Percentiles rank a stretch among this genome's conserved stretches.
Evolutionary conservation across 2,113 vertebrate species (phyloP).

Genomic region (Calyptommatus sinebrachiatus): DNA sequence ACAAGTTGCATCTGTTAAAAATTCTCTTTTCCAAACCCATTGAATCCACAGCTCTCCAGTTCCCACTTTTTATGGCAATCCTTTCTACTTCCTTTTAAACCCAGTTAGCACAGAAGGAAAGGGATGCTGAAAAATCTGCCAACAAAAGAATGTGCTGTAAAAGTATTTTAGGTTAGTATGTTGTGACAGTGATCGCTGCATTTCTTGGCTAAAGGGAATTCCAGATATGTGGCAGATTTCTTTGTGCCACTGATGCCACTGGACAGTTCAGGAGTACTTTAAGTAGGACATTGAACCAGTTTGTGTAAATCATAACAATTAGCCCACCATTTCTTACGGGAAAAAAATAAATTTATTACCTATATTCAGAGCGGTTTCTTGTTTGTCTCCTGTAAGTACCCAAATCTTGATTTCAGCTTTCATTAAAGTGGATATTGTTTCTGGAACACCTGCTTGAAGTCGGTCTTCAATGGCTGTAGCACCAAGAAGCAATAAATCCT

Average conservation of each 20-base stretch:
- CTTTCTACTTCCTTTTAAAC: neutral
- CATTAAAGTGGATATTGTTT: constrained; percentile 91
- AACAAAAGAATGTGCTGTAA: too few species aligned
- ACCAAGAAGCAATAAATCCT: constrained; percentile 91
- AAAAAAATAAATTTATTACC: constrained; percentile 67
- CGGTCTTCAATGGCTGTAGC: constrained; percentile 96
- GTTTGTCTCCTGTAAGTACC: constrained; percentile 96
- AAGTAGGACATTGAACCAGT: neutral
- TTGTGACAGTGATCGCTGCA: too few species aligned
- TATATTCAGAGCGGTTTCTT: constrained; percentile 96
- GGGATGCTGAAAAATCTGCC: too few species aligned
- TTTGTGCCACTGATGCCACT: too few species aligned
- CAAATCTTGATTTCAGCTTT: constrained; percentile 96
- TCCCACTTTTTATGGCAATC: neutral
- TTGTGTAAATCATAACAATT: neutral
- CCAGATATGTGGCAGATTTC: too few species aligned
- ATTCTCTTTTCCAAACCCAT: too few species aligned
- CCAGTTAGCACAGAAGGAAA: too few species aligned
- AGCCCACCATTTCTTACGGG: neutral
- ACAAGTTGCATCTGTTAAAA: neutral
- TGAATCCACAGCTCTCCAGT: too few species aligned
- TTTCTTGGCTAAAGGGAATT: too few species aligned
- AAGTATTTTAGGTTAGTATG: too few species aligned
- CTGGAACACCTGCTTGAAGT: constrained; percentile 92
- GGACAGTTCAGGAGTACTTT: too few species aligned